Evolutionary conservation across 2,888 invertebrate species (phyloP).

Genomic region (Zootermopsis nevadensis): DNA sequence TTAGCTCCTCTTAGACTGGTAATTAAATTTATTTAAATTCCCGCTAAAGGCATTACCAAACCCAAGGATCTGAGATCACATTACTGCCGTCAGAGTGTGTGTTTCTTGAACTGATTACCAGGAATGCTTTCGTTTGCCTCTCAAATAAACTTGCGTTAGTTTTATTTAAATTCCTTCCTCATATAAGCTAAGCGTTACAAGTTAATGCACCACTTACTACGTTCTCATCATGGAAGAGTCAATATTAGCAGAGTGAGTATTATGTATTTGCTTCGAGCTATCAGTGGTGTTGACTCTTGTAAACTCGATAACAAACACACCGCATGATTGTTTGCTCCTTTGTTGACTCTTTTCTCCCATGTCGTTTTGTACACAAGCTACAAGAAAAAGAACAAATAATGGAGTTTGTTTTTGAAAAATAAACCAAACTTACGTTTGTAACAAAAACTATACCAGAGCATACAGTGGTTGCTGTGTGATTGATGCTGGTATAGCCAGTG

Average conservation of each 20-base stretch:
- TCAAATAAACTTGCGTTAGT: neutral
- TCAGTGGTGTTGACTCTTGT: slow-evolving; percentile 2
- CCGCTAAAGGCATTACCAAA: too few species aligned
- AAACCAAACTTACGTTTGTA: neutral
- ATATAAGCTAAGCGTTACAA: neutral
- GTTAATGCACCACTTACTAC: slow-evolving; percentile 4
- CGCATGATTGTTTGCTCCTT: neutral
- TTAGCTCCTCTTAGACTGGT: too few species aligned
- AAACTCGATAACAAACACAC: neutral
- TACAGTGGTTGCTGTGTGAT: too few species aligned
- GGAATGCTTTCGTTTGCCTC: too few species aligned
- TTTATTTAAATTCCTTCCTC: slow-evolving; percentile 8
- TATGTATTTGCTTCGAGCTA: neutral
- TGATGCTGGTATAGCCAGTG: too few species aligned
- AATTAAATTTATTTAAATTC: too few species aligned
- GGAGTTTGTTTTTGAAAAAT: neutral
- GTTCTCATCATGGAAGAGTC: slow-evolving; percentile 1
- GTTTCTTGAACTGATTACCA: too few species aligned
- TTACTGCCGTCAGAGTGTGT: too few species aligned
- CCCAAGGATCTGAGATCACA: too few species aligned
- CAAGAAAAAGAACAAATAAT: neutral
- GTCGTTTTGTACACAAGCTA: neutral
- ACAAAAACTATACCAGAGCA: neutral
- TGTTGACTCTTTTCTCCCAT: neutral
- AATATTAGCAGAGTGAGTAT: slow-evolving; percentile 10